Evolutionary conservation across 1,140 invertebrate species (phyloP).

Genomic region (Papilio glaucus): DNA sequence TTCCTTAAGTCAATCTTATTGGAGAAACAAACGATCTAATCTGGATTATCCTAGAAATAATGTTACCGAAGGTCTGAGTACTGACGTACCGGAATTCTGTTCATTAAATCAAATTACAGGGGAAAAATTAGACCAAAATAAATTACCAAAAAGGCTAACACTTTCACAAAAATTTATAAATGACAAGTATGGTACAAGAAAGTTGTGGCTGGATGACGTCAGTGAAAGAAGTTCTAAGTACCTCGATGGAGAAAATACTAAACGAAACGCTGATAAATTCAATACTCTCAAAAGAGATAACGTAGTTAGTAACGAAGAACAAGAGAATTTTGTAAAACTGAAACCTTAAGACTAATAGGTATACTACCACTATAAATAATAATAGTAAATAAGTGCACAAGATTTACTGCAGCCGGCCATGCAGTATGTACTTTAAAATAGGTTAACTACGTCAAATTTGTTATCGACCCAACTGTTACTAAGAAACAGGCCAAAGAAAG

Average conservation of each 20-base stretch:
- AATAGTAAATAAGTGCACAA: constrained; percentile 40
- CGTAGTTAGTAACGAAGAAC: constrained; percentile 59
- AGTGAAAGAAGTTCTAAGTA: constrained; percentile 64
- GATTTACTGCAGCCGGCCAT: constrained; percentile 42
- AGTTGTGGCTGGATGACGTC: constrained; percentile 74
- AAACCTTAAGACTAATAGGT: constrained; percentile 49
- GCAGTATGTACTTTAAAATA: constrained; percentile 58
- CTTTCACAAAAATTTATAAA: constrained; percentile 83
- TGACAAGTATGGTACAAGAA: constrained; percentile 82
- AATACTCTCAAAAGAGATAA: constrained; percentile 68
- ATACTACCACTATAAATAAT: constrained; percentile 42
- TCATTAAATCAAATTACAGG: constrained; percentile 65
- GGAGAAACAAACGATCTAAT: constrained; percentile 74
- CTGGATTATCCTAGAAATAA: constrained; percentile 64
- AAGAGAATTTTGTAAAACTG: constrained; percentile 54
- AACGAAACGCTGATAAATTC: constrained; percentile 69
- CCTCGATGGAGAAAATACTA: constrained; percentile 67
- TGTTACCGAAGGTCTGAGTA: constrained; percentile 57
- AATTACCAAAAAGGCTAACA: constrained; percentile 72
- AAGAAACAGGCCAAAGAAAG: constrained; percentile 36
- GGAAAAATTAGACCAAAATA: constrained; percentile 63
- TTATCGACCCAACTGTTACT: constrained; percentile 40
- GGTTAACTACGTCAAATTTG: constrained; percentile 51
- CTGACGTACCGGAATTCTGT: constrained; percentile 62
- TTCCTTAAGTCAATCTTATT: constrained; percentile 79